A percentile compares a stretch with the other conserved stretches of the same genome.
Conservation (phyloP, 2,797 vertebrate genomes). For the Fistularia commersonii region DNA sequence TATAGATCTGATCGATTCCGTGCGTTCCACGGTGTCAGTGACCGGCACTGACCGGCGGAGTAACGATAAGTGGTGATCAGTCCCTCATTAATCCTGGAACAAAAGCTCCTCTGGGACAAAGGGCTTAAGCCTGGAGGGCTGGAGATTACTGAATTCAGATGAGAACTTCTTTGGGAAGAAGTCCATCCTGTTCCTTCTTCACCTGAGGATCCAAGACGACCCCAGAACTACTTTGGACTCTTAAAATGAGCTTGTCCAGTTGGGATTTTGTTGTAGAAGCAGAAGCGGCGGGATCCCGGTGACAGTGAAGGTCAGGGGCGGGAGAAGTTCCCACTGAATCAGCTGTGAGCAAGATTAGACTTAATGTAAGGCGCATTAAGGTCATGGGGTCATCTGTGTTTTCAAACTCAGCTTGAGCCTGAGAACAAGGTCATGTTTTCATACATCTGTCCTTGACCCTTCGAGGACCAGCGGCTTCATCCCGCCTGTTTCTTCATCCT, state of each 20-base stretch:
- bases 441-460: neutral
- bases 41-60: conserved; percentile 31
- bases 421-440: neutral
- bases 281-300: conserved; percentile 2
- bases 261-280: conserved; percentile 3
- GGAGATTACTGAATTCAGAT: no score
- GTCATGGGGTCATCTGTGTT: conserved; percentile 4
- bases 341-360: conserved; percentile 58
- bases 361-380: conserved; percentile 57
- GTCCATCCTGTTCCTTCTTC: no score
- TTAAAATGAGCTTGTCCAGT: neutral
- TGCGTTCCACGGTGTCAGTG: no score
- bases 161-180: no score
- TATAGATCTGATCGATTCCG: no score
- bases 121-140: conserved; percentile 51
- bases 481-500: conserved; percentile 18
- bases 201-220: no score
- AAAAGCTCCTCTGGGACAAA: conserved; percentile 48
- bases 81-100: conserved; percentile 64
- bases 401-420: neutral
- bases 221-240: neutral
- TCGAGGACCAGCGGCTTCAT: neutral
- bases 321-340: conserved; percentile 33
- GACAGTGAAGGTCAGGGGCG: conserved; percentile 61
- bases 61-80: conserved; percentile 52